phyloP scores from a whole-genome alignment of 2,113 vertebrate species.

The Oostethus manadensis region DNA sequence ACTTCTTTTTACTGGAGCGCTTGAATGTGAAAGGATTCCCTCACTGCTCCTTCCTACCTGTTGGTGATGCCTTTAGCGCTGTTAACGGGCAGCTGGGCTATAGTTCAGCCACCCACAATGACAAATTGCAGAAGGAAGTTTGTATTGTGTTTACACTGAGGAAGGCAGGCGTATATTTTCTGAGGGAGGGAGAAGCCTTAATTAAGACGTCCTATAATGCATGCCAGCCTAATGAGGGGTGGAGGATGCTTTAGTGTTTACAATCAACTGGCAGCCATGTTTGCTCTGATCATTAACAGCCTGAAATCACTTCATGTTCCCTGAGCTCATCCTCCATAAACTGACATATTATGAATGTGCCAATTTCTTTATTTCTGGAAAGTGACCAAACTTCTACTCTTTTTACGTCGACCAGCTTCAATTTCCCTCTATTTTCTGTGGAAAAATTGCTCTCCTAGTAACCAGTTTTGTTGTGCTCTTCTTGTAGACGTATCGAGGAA shows the following conservation, averaged over 20 bases:
- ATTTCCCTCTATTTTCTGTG: conserved; percentile 42
- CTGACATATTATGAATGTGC: conserved; percentile 68
- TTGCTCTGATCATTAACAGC: conserved; percentile 40
- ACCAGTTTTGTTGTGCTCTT: conserved; percentile 62
- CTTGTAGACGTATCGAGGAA: conserved; percentile 74
- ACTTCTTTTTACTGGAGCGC: conserved; percentile 51
- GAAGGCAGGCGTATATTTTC: neutral
- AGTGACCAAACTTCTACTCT: conserved; percentile 82
- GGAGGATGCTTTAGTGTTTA: conserved; percentile 45
- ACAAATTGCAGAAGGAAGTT: neutral
- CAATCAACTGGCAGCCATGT: conserved; percentile 45
- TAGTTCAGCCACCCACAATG: neutral
- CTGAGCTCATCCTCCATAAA: conserved; percentile 32
- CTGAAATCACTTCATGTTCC: conserved; percentile 63
- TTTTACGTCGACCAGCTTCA: conserved; percentile 53
- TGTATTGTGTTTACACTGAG: too few relatives aligned
- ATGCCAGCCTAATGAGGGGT: conserved; percentile 13
- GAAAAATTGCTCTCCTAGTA: conserved; percentile 60
- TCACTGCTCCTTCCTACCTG: neutral
- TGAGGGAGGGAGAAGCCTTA: conserved; percentile 15
- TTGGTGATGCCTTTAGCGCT: conserved; percentile 26
- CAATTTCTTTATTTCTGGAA: conserved; percentile 68
- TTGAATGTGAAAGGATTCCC: conserved; percentile 49
- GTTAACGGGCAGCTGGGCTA: conserved; percentile 33
- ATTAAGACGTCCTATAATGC: conserved; percentile 38